Conservation (phyloP, 2,113 vertebrate species). For the Thryonomys swinderianus region DNA sequence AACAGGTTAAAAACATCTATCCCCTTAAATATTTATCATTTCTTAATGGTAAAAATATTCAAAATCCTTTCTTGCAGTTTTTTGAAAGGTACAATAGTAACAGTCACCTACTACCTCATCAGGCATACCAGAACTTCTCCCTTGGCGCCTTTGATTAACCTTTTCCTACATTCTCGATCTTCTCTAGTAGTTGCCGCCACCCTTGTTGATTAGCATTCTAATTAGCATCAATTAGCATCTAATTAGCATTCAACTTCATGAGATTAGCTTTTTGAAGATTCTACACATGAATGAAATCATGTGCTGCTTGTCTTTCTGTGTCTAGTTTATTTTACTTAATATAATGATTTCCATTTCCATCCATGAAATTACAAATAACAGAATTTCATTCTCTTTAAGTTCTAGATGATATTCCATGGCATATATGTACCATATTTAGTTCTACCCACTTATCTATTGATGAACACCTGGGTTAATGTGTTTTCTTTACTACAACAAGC, state of each 20-base stretch:
- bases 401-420: not conserved
- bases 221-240: too few species aligned
- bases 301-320: not conserved
- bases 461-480: not conserved
- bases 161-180: not conserved
- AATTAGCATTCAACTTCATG: too few species aligned
- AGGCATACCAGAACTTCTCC: not conserved
- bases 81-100: not conserved
- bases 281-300: not conserved
- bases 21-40: not conserved
- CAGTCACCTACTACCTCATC: not conserved
- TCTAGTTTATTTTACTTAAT: not conserved
- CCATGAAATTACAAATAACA: not conserved
- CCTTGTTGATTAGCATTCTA: not conserved
- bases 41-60: not conserved
- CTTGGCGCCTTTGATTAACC: not conserved
- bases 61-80: not conserved
- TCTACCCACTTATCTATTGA: not conserved
- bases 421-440: not conserved
- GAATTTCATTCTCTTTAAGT: not conserved
- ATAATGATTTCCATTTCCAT: not conserved
- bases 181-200: not conserved
- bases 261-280: not conserved
- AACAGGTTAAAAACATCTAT: too few species aligned
- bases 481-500: not conserved